Evolutionary conservation across 2,888 invertebrate genomes (phyloP), one percentile per base, ranked within the genome.

Genomic region (Argyresthia goedartella): DNA sequence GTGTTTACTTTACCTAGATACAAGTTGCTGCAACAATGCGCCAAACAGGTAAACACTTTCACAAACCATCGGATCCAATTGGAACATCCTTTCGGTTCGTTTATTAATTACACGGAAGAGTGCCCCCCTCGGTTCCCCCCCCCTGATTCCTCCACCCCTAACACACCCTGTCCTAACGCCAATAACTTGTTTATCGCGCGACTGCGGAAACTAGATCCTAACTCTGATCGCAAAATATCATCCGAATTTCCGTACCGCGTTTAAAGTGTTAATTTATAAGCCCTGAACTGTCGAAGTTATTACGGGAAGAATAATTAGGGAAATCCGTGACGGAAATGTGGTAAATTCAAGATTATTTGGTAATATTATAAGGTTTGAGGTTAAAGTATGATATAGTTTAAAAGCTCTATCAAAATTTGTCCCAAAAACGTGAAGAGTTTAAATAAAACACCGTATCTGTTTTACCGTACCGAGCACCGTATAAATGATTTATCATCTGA

Each of bases 151-250:
- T 56, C 51, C 57, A 60, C 60, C 59, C 58, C 72, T 65, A 44
- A 51, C 45, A 11, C 66, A 8, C 41, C 56, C 52, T 45, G 61
- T 64, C 65, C 72, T 72, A 73, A 69, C 69, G 70, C 66, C 73
- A 70, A 74, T 81, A 81, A 81, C 76, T 78, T 76, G 77, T 76
- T 81, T 81, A 81, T 79, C 78, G 69, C 73, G 66, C 71, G 66
- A 69, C 68, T 67, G 64, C 73, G 78, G 77, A 78, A 81, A 79
- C 78, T 76, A 80, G 71, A 77, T 76, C 68, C 73, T 71, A 73
- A 73, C 73, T 71, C 66, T 58, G 70, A 79, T 81, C 70, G 69
- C 72, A 76, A 78, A 77, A 77, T 73, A 73, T 73, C 68, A 66
- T 65, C 64, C 65, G 63, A 73, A 77, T 76, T 77, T 76, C 72